Percentiles rank a stretch among this genome's conserved stretches.
Conservation (phyloP, 2,888 invertebrate genomes). For the Phalera bucephala region DNA sequence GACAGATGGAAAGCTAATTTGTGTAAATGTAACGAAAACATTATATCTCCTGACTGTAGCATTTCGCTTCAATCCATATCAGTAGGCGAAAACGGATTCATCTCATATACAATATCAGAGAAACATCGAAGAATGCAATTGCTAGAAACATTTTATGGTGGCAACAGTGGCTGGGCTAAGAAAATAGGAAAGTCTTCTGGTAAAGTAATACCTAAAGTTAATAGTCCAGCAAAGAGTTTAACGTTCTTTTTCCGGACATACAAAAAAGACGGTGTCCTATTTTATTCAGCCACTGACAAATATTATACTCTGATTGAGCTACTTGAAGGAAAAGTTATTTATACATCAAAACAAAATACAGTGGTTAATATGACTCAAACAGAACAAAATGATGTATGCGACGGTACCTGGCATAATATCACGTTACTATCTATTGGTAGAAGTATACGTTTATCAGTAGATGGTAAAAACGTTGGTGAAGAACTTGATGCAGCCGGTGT, state of each 20-base stretch:
- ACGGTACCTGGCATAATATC: constrained; percentile 95
- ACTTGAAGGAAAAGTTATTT: constrained; percentile 88
- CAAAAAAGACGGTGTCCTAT: constrained; percentile 89
- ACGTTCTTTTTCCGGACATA: constrained; percentile 92
- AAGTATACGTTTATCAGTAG: constrained; percentile 88
- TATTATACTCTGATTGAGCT: constrained; percentile 93
- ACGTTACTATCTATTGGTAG: constrained; percentile 88
- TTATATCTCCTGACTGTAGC: constrained; percentile 91
- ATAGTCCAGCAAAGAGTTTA: constrained; percentile 86
- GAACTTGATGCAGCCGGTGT: constrained; percentile 93
- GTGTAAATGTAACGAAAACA: constrained; percentile 86
- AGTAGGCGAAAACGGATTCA: constrained; percentile 89
- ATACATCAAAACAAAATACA: constrained; percentile 90
- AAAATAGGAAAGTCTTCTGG: constrained; percentile 46
- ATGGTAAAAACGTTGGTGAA: constrained; percentile 89
- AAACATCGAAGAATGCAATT: constrained; percentile 94
- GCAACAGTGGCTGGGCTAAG: constrained; percentile 87
- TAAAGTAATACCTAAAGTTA: constrained; percentile 57
- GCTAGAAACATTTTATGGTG: constrained; percentile 89
- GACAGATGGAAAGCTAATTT: constrained; percentile 92
- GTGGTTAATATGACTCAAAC: constrained; percentile 92
- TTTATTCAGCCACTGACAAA: constrained; percentile 93
- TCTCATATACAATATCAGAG: constrained; percentile 91
- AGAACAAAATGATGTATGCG: constrained; percentile 84
- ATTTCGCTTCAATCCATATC: constrained; percentile 91